Conservation (phyloP, 2,113 vertebrate species). For the Sylvietta virens region DNA sequence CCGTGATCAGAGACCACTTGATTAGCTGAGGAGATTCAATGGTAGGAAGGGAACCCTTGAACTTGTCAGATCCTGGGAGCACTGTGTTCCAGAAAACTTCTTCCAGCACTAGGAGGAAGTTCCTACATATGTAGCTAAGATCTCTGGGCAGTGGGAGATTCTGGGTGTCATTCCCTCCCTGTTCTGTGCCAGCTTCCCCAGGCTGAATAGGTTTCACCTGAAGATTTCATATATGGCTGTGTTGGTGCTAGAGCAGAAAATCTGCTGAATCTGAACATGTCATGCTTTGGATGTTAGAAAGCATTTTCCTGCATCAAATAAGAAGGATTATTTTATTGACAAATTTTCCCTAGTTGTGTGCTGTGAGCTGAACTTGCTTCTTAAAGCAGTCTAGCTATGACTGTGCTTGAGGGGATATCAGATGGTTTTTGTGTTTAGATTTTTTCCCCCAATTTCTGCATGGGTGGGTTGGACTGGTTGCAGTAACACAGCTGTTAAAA, state of each 20-base stretch:
- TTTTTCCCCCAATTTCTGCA: rapidly evolving
- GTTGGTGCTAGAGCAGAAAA: neutral
- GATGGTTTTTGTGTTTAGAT: neutral
- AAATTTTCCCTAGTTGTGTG: neutral
- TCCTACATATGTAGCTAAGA: rapidly evolving
- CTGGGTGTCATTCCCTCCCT: neutral
- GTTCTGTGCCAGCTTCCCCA: neutral
- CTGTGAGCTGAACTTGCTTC: neutral
- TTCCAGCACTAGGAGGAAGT: neutral
- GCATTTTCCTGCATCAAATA: neutral
- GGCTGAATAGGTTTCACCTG: rapidly evolving
- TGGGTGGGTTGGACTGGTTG: rapidly evolving
- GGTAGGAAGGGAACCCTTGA: neutral
- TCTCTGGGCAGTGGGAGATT: neutral
- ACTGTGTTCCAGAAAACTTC: neutral
- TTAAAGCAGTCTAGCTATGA: neutral
- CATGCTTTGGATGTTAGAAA: neutral
- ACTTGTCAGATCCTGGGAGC: neutral
- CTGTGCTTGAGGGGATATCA: neutral
- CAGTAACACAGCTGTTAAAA: neutral
- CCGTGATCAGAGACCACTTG: neutral
- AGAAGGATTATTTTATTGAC: neutral
- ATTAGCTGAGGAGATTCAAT: neutral
- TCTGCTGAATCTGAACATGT: neutral
- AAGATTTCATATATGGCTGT: neutral